phyloP scores from a whole-genome alignment of 2,888 invertebrate genomes.

The Metacarcinus magister region DNA sequence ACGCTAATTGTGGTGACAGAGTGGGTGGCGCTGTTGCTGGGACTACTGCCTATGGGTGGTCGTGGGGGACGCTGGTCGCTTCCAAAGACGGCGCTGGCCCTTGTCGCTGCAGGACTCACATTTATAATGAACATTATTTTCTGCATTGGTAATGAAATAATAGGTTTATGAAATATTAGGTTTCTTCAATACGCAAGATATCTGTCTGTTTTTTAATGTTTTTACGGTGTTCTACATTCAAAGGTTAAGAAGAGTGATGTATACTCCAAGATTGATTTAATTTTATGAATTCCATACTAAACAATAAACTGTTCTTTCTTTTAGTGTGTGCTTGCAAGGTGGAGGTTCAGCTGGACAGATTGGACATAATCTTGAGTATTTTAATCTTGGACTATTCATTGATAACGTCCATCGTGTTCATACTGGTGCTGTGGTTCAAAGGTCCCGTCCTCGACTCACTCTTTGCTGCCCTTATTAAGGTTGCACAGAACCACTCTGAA shows the following conservation, averaged over 20 bases:
- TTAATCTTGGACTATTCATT: background rate
- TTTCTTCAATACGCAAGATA: background rate
- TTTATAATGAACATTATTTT: background rate
- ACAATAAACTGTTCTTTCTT: background rate
- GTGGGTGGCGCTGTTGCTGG: background rate
- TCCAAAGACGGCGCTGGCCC: background rate
- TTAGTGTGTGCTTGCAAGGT: background rate
- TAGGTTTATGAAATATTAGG: background rate
- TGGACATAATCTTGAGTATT: background rate
- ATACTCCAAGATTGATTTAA: too few species aligned
- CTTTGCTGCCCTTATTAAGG: background rate
- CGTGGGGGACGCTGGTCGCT: background rate
- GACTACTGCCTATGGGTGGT: background rate
- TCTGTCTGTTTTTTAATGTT: background rate
- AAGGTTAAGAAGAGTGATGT: too few species aligned
- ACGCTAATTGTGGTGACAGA: background rate
- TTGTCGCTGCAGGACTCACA: background rate
- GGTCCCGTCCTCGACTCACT: background rate
- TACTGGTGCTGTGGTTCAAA: background rate
- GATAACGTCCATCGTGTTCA: background rate
- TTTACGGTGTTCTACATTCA: too few species aligned
- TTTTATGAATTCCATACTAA: too few species aligned
- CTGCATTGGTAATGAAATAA: background rate
- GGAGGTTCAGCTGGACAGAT: background rate
- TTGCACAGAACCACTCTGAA: background rate